These are phyloP conservation scores for Macrobrachium nipponense DNA, from an alignment of 1,140 invertebrate genomes.

Conservation along the genomic window DNA sequence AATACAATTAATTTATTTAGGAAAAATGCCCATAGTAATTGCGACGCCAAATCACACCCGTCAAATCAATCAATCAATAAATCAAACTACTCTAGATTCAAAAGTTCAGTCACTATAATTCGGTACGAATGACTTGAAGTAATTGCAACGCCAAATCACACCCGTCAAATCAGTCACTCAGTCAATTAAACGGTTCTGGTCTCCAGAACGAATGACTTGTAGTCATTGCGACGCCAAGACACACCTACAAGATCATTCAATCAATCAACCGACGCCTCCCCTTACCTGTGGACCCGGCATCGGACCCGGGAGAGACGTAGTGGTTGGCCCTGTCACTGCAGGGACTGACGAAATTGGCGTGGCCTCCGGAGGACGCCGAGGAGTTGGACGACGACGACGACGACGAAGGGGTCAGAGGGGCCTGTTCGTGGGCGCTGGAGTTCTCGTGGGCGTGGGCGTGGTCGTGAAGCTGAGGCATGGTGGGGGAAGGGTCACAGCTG, in stretches of 20 bases:
- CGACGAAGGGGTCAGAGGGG: slow-evolving; percentile 46
- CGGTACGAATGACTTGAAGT: too few relatives aligned
- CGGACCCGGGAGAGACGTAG: slow-evolving; percentile 44
- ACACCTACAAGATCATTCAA: background rate
- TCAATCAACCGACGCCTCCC: too few relatives aligned
- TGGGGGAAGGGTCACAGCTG: slow-evolving; percentile 53
- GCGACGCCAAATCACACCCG: too few relatives aligned
- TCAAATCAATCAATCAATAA: too few relatives aligned
- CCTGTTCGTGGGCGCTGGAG: slow-evolving; percentile 38
- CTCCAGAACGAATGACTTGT: too few relatives aligned
- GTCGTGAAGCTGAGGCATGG: slow-evolving; percentile 58
- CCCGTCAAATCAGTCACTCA: too few relatives aligned
- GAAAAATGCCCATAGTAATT: too few relatives aligned
- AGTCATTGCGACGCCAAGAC: background rate
- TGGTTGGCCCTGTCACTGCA: slow-evolving; percentile 45
- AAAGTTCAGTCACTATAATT: too few relatives aligned
- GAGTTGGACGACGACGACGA: slow-evolving; percentile 51
- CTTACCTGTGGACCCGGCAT: slow-evolving; percentile 52
- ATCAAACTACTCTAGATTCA: too few relatives aligned
- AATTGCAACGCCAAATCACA: too few relatives aligned
- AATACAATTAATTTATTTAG: too few relatives aligned
- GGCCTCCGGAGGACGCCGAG: slow-evolving; percentile 38
- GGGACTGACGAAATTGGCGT: slow-evolving; percentile 45
- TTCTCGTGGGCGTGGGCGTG: slow-evolving; percentile 54
- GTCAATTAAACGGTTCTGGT: too few relatives aligned